phyloP scores from a whole-genome alignment of 2,888 invertebrate species.

The Acanthopleura granulata region DNA sequence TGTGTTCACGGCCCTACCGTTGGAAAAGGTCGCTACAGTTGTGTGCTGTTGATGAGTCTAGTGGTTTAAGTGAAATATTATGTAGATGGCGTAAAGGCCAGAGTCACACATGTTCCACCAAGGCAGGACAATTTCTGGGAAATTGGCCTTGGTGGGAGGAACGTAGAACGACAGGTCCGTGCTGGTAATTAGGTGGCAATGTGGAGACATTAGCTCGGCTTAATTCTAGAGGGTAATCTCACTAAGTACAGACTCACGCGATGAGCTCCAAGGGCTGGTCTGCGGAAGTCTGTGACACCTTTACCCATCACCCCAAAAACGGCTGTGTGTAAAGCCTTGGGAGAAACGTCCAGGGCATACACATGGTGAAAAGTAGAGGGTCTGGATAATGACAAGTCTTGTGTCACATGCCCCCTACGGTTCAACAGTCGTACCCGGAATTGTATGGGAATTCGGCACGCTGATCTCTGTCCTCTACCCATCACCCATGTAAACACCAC shows the following conservation, averaged over 20 bases:
- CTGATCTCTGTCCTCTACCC: no score
- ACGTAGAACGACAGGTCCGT: no score
- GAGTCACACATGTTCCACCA: no score
- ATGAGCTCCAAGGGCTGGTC: neutral
- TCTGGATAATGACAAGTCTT: neutral
- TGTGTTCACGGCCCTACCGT: no score
- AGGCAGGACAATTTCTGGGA: no score
- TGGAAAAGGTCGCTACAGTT: no score
- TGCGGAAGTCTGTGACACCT: neutral
- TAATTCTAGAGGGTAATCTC: slow-evolving; percentile 9
- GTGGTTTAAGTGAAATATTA: no score
- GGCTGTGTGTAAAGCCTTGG: neutral
- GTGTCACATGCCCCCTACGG: no score
- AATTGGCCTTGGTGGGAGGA: no score
- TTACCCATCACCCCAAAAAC: neutral
- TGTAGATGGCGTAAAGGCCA: no score
- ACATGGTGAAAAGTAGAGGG: neutral
- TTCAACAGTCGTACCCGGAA: neutral
- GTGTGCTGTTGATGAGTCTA: no score
- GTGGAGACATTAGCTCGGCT: neutral
- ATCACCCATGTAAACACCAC: no score
- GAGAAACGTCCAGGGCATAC: neutral
- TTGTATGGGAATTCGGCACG: neutral
- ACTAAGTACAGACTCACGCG: slow-evolving; percentile 4
- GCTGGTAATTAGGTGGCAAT: neutral